Evolutionary conservation across 2,113 vertebrate genomes (phyloP).

Genomic region (Butorides virescens): DNA sequence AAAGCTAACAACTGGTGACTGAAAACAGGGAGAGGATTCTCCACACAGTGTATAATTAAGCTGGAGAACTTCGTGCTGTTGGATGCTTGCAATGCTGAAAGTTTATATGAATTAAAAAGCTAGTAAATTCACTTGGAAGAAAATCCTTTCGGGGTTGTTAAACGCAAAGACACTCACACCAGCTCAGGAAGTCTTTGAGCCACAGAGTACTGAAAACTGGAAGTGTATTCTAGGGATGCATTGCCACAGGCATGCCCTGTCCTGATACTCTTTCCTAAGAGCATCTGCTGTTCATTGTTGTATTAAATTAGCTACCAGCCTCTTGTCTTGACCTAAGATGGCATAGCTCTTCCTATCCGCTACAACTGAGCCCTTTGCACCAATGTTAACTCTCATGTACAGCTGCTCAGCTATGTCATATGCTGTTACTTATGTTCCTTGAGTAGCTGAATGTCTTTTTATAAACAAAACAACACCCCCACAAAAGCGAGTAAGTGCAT

Average conservation of each 20-base stretch:
- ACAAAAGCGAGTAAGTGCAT: not conserved
- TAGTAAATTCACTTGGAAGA: not conserved
- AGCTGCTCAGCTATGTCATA: slow-evolving; percentile 39
- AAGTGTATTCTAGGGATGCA: not conserved
- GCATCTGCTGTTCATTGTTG: slow-evolving; percentile 7
- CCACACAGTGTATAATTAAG: not conserved
- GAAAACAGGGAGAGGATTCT: not conserved
- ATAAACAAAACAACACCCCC: slow-evolving; percentile 33
- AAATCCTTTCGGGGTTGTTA: not conserved
- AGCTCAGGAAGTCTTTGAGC: slow-evolving; percentile 1
- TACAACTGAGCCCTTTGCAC: not conserved
- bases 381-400: not conserved
- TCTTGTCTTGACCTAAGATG: not conserved
- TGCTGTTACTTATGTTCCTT: not conserved
- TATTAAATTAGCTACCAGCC: not conserved
- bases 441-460: slow-evolving; percentile 35
- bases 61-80: not conserved
- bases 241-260: not conserved
- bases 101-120: not conserved
- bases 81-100: not conserved
- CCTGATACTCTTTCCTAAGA: not conserved
- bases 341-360: not conserved
- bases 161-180: not conserved
- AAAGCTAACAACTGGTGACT: not conserved
- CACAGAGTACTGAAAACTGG: not conserved